phyloP scores from a whole-genome alignment of 2,113 vertebrate species.

The Trichechus manatus region DNA sequence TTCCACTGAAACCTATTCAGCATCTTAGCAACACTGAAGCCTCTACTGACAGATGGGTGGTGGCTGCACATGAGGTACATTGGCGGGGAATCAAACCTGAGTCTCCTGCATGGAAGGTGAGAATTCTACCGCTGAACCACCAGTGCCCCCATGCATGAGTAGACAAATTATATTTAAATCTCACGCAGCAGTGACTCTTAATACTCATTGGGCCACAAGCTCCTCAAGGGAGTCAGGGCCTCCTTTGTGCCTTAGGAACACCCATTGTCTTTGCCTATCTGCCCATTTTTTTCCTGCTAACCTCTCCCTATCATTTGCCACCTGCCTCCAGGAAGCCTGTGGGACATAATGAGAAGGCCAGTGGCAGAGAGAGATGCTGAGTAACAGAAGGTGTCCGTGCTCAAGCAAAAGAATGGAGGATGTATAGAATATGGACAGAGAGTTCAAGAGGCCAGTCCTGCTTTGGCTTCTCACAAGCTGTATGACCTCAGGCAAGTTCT shows the following conservation, averaged over 20 bases:
- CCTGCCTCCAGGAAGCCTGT: neutral
- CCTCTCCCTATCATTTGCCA: neutral
- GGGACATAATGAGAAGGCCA: neutral
- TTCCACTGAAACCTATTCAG: too few species aligned
- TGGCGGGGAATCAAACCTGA: too few species aligned
- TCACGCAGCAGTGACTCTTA: neutral
- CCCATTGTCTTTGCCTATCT: too few species aligned
- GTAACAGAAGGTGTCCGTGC: neutral
- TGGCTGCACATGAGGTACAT: too few species aligned
- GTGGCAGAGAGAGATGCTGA: neutral
- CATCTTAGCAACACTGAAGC: too few species aligned
- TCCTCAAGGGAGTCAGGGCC: neutral
- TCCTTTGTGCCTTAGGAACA: neutral
- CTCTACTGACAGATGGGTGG: too few species aligned
- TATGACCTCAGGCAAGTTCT: neutral
- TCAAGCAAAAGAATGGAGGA: neutral
- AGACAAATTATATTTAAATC: neutral
- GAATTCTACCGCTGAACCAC: too few species aligned
- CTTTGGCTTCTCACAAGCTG: neutral
- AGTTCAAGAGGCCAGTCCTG: neutral
- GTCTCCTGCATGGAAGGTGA: too few species aligned
- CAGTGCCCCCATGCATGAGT: neutral
- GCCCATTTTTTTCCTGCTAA: neutral
- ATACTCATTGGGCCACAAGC: neutral
- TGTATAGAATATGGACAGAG: accelerated